Evolutionary conservation across 2,888 invertebrate genomes (phyloP).

Genomic region (Agonopterix heracliana): DNA sequence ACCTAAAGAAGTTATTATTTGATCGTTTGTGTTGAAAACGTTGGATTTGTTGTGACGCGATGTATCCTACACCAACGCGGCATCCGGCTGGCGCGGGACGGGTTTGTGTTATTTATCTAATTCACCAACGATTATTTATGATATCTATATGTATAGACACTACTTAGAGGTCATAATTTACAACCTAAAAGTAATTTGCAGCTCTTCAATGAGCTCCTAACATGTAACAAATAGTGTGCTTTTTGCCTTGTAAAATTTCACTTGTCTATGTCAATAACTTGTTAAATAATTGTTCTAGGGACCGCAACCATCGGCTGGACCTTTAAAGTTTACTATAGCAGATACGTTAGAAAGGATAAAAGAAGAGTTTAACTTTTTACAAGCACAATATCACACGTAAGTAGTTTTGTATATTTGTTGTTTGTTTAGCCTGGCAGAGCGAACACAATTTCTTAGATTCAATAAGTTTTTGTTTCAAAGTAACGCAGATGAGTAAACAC

Average conservation of each 20-base stretch:
- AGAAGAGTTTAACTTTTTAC: constrained; percentile 96
- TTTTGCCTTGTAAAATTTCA: background rate
- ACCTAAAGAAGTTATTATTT: constrained; percentile 58
- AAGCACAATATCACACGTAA: constrained; percentile 97
- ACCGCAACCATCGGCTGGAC: constrained; percentile 90
- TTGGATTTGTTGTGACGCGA: constrained; percentile 42
- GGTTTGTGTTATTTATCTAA: constrained; percentile 60
- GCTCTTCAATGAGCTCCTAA: too few species aligned
- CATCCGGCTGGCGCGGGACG: constrained; percentile 86
- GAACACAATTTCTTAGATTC: too few species aligned
- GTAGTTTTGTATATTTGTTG: constrained; percentile 38
- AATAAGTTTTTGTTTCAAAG: too few species aligned
- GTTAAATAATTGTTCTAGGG: constrained; percentile 72
- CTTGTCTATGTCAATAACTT: constrained; percentile 2
- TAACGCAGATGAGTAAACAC: too few species aligned
- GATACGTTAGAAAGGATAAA: constrained; percentile 97
- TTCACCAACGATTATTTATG: background rate
- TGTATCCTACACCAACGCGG: constrained; percentile 86
- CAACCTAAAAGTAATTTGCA: background rate
- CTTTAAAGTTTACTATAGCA: constrained; percentile 93
- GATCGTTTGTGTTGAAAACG: constrained; percentile 33
- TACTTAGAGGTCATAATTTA: background rate
- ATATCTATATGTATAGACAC: too few species aligned
- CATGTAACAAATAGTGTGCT: too few species aligned
- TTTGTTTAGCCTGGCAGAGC: background rate